Evolutionary conservation across 2,888 invertebrate genomes (phyloP).

Genomic region (Drosophila anomelani): DNA sequence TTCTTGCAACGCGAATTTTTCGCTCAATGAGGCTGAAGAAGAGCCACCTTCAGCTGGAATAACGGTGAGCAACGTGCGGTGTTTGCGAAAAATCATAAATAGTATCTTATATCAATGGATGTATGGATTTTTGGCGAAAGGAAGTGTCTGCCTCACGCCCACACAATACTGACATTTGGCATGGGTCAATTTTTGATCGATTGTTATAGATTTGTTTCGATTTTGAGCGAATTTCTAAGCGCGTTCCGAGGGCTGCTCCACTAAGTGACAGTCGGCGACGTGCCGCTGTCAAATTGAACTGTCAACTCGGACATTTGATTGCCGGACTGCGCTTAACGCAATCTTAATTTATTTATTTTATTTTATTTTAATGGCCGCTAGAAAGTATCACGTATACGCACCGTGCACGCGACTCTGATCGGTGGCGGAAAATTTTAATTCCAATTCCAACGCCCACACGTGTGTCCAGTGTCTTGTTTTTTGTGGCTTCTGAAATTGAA

Average conservation of each 20-base stretch:
- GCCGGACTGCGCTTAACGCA: slow-evolving; percentile 25
- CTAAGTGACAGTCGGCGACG: slow-evolving; percentile 66
- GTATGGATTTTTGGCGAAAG: slow-evolving; percentile 13
- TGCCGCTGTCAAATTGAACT: slow-evolving; percentile 55
- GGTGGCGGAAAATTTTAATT: slow-evolving; percentile 26
- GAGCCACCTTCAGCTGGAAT: slow-evolving; percentile 35
- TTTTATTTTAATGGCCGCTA: slow-evolving; percentile 67
- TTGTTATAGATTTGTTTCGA: slow-evolving; percentile 1
- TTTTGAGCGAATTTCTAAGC: slow-evolving; percentile 54
- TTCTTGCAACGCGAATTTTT: slow-evolving; percentile 53
- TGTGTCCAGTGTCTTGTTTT: slow-evolving; percentile 35
- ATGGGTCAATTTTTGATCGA: slow-evolving; percentile 21
- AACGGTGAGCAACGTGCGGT: slow-evolving; percentile 64
- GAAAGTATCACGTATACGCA: slow-evolving; percentile 69
- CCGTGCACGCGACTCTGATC: slow-evolving; percentile 36
- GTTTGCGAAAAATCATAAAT: slow-evolving; percentile 51
- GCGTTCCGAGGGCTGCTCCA: slow-evolving; percentile 53
- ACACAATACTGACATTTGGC: slow-evolving; percentile 1
- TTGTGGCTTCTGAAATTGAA: slow-evolving; percentile 55
- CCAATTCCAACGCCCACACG: slow-evolving; percentile 65
- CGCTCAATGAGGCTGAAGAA: slow-evolving; percentile 27
- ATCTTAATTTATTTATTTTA: slow-evolving; percentile 67
- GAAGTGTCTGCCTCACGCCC: slow-evolving; percentile 8
- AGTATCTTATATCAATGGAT: slow-evolving; percentile 19
- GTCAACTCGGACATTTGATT: slow-evolving; percentile 54